phyloP scores from a whole-genome alignment of 2,797 vertebrate species.

The Phrynocephalus forsythii region DNA sequence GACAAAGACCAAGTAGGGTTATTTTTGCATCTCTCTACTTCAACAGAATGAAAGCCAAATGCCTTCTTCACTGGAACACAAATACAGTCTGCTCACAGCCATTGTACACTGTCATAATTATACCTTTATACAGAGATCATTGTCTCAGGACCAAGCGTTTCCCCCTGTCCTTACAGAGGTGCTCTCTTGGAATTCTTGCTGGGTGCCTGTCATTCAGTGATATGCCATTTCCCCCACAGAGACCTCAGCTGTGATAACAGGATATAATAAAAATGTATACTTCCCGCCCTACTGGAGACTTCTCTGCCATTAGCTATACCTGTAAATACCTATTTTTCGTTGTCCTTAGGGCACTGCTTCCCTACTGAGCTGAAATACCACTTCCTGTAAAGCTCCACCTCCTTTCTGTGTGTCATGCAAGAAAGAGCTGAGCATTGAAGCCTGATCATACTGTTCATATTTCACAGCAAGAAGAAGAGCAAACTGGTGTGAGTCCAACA shows the following conservation, averaged over 20 bases:
- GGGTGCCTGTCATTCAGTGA: slow-evolving; percentile 51
- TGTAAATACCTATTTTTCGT: slow-evolving; percentile 54
- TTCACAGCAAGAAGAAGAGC: slow-evolving; percentile 16
- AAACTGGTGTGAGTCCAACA: slow-evolving; percentile 5
- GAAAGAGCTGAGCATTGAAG: not conserved
- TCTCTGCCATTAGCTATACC: slow-evolving; percentile 44
- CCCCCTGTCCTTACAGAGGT: slow-evolving; percentile 17
- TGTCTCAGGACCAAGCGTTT: slow-evolving; percentile 32
- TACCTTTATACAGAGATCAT: slow-evolving; percentile 12
- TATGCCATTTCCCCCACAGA: slow-evolving; percentile 44
- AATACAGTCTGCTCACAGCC: not conserved
- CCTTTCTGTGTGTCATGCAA: slow-evolving; percentile 2
- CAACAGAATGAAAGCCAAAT: not conserved
- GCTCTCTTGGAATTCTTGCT: slow-evolving; percentile 49
- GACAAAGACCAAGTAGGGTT: not conserved
- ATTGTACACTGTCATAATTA: not conserved
- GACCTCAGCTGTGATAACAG: slow-evolving; percentile 49
- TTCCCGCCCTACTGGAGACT: slow-evolving; percentile 33
- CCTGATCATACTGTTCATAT: not conserved
- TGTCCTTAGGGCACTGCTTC: slow-evolving; percentile 36
- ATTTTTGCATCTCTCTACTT: not conserved
- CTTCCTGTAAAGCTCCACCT: slow-evolving; percentile 33
- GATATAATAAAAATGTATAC: slow-evolving; percentile 55
- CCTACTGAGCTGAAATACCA: slow-evolving; percentile 42
- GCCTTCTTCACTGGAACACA: not conserved